Conservation (phyloP, 2,113 vertebrate species). For the Sminthopsis crassicaudata region DNA sequence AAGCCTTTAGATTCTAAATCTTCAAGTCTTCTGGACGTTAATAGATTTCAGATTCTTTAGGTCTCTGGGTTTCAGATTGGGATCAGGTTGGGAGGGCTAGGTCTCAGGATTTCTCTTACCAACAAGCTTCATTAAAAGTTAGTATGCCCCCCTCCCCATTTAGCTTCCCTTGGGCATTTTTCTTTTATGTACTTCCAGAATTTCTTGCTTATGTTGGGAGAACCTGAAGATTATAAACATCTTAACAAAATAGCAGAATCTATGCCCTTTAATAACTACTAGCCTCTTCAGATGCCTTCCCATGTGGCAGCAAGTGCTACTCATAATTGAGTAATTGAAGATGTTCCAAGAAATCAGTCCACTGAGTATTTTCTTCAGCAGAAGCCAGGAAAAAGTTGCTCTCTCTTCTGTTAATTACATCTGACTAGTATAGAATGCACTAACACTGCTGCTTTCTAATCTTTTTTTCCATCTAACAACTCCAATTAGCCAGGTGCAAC, state of each 20-base stretch:
- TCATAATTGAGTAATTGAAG: slow-evolving; percentile 36
- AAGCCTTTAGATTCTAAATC: neutral
- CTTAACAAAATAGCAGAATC: neutral
- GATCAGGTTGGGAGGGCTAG: neutral
- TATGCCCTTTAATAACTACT: neutral
- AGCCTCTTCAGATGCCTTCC: neutral
- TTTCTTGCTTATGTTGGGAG: neutral
- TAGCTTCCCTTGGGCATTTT: slow-evolving; percentile 1
- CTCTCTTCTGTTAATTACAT: slow-evolving; percentile 57
- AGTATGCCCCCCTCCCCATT: neutral
- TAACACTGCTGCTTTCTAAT: slow-evolving; percentile 46
- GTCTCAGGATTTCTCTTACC: neutral
- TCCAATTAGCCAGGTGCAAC: slow-evolving; percentile 57
- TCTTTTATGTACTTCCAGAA: slow-evolving; percentile 44
- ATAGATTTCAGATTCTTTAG: neutral
- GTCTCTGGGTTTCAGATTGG: neutral
- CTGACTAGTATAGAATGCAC: slow-evolving; percentile 43
- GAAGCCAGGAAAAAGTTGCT: slow-evolving; percentile 39
- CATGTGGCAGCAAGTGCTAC: neutral
- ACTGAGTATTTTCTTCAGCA: slow-evolving; percentile 3
- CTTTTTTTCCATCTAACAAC: slow-evolving; percentile 48
- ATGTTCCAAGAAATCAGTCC: slow-evolving; percentile 45
- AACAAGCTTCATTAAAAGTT: neutral
- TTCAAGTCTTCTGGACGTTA: neutral
- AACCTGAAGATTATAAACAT: neutral